Conservation (phyloP, 2,113 vertebrate species). For the Gnathonemus echidnorhynchus region DNA sequence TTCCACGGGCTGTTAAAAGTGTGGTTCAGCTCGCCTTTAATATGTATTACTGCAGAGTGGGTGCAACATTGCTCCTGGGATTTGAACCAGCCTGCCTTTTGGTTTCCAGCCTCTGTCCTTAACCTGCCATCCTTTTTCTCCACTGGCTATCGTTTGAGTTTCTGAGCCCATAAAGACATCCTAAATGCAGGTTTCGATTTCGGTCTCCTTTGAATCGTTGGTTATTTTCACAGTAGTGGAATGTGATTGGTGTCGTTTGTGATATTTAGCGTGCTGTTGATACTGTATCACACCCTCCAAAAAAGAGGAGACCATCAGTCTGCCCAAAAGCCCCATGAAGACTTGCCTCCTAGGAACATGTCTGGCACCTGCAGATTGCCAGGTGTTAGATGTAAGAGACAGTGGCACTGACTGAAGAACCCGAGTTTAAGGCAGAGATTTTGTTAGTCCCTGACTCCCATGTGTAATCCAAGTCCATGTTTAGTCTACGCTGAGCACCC, state of each 20-base stretch:
- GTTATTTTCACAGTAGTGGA: not conserved
- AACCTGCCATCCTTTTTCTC: not conserved
- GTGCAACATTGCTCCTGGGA: not conserved
- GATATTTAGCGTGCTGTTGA: not conserved
- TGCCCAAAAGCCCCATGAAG: not conserved
- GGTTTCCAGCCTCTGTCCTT: not conserved
- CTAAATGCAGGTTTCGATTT: not conserved
- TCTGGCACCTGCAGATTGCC: slow-evolving; percentile 13
- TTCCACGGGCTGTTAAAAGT: not conserved
- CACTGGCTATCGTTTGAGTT: not conserved
- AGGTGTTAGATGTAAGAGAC: not conserved
- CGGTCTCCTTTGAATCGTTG: not conserved
- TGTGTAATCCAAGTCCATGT: not conserved
- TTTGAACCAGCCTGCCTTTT: not conserved
- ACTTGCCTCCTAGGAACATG: not conserved
- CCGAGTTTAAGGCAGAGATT: not conserved
- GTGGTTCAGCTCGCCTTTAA: not conserved
- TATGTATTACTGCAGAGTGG: not conserved
- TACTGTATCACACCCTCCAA: not conserved
- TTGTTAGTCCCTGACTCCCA: not conserved
- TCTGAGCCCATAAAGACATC: not conserved
- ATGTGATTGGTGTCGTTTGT: not conserved
- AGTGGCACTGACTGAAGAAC: not conserved
- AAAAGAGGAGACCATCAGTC: not conserved
- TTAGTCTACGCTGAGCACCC: slow-evolving; percentile 7